A percentile compares a stretch with the other conserved stretches of the same genome.
Evolutionary conservation across 2,797 vertebrate species (phyloP).

Genomic region (Capromys pilorides): DNA sequence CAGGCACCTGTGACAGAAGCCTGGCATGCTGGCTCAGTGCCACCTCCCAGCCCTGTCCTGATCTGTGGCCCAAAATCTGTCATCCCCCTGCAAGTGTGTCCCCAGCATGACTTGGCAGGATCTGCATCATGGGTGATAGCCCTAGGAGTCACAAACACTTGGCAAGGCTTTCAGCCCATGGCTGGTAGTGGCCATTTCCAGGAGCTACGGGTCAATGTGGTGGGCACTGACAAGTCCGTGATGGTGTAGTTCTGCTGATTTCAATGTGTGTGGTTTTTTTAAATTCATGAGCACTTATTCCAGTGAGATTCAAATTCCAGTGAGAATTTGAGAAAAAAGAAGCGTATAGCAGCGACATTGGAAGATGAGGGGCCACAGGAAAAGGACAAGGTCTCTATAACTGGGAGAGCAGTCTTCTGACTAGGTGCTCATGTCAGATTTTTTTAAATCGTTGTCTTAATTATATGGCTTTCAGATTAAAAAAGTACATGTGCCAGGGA

Average conservation of each 20-base stretch:
- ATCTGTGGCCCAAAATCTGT: neutral
- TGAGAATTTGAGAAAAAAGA: neutral
- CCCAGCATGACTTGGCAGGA: neutral
- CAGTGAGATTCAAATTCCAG: slow-evolving; percentile 35
- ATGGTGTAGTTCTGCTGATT: neutral
- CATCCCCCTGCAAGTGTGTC: rapidly evolving
- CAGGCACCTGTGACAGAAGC: neutral
- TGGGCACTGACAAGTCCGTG: too few relatives aligned
- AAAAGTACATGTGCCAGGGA: neutral
- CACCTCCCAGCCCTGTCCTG: neutral
- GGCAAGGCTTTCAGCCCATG: too few relatives aligned
- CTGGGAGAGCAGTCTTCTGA: neutral
- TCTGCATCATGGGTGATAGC: rapidly evolving
- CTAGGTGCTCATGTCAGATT: neutral
- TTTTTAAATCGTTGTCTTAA: neutral
- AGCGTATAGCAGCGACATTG: neutral
- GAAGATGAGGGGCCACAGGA: neutral
- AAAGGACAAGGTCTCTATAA: neutral
- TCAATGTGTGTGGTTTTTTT: neutral
- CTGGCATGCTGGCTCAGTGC: neutral
- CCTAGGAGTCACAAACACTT: too few relatives aligned
- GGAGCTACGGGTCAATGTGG: too few relatives aligned
- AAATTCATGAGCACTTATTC: neutral
- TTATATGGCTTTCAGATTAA: neutral
- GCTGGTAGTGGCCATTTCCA: neutral